Evolutionary conservation across 2,888 invertebrate species (phyloP).

Genomic region (Chironomus tentans): DNA sequence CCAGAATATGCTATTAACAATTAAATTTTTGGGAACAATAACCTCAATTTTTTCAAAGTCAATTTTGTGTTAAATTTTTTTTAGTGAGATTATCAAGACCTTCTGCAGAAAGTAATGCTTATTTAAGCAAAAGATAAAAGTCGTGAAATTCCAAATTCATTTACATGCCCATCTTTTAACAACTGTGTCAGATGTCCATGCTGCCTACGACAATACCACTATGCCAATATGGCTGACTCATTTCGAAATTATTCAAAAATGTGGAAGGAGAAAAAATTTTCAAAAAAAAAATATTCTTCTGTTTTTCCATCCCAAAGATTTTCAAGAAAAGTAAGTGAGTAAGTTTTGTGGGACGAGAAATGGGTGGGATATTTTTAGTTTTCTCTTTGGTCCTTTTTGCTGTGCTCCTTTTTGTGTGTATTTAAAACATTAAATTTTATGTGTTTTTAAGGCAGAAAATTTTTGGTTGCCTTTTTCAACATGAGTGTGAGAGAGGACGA

Average conservation of each 20-base stretch:
- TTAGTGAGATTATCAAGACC: no score
- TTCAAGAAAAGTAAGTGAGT: background rate
- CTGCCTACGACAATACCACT: background rate
- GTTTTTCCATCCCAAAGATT: background rate
- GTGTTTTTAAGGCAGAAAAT: constrained; percentile 22
- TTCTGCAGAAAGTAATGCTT: no score
- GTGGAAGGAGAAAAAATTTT: background rate
- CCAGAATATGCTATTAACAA: no score
- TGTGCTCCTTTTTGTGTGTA: constrained; percentile 15
- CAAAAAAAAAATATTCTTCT: background rate
- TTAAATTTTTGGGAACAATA: no score
- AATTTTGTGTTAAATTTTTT: no score
- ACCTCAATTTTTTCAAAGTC: no score
- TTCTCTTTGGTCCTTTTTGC: constrained; percentile 25
- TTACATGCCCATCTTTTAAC: background rate
- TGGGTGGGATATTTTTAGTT: constrained; percentile 17
- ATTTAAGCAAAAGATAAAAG: no score
- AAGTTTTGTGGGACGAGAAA: background rate
- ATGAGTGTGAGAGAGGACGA: background rate
- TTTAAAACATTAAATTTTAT: constrained; percentile 23
- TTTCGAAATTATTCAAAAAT: background rate
- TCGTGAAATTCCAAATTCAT: no score
- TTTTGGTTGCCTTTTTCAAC: background rate
- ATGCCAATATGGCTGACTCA: background rate
- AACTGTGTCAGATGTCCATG: background rate